Evolutionary conservation across 2,888 invertebrate genomes (phyloP).

Genomic region (Drosophila kuntzei): DNA sequence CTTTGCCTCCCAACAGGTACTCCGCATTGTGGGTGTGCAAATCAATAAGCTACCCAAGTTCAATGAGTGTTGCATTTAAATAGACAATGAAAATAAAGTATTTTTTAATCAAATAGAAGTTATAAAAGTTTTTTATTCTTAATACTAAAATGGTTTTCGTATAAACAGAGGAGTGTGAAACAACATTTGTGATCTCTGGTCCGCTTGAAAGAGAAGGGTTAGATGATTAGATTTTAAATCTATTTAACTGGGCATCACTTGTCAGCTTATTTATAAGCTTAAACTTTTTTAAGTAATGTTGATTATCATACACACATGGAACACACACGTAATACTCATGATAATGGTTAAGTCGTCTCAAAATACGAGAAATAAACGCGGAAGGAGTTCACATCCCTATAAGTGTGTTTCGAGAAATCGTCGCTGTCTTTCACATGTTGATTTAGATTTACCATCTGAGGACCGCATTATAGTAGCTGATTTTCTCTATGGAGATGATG

Average conservation of each 20-base stretch:
- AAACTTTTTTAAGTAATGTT: background rate
- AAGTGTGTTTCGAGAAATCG: background rate
- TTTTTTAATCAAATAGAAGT: background rate
- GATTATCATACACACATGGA: background rate
- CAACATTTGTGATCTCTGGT: no score
- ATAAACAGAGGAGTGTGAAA: background rate
- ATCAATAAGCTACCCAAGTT: constrained; percentile 61
- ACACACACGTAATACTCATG: background rate
- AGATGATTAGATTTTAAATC: background rate
- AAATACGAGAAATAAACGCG: background rate
- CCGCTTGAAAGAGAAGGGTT: no score
- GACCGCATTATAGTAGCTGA: background rate
- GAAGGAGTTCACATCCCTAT: background rate
- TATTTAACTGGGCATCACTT: background rate
- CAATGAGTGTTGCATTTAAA: constrained; percentile 18
- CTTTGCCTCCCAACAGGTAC: constrained; percentile 66
- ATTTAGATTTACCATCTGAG: background rate
- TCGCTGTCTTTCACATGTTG: background rate
- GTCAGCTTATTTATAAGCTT: background rate
- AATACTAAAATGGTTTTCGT: background rate
- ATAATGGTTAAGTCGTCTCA: background rate
- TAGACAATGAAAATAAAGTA: background rate
- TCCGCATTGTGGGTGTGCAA: constrained; percentile 55
- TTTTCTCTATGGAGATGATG: background rate
- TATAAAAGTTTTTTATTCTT: background rate